These are phyloP conservation scores for Takifugu ocellatus DNA, from an alignment of 2,797 vertebrate species.

Conservation along the genomic window DNA sequence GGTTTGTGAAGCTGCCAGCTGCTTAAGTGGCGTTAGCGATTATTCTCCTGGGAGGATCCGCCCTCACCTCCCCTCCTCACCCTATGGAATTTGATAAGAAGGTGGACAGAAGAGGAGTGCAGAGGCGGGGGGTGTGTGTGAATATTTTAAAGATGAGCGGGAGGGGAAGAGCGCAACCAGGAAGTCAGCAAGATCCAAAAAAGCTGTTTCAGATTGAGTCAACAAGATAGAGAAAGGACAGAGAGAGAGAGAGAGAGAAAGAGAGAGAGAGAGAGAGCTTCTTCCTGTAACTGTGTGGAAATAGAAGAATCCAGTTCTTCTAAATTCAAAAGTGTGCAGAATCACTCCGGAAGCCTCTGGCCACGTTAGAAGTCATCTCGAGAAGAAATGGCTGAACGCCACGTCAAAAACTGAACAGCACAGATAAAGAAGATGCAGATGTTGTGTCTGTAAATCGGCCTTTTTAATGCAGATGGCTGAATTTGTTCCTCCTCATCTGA, in stretches of 20 bases:
- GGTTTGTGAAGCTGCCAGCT: not conserved
- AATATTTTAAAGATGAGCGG: constrained; percentile 24
- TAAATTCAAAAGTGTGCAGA: constrained; percentile 9
- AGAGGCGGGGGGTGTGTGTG: constrained; percentile 25
- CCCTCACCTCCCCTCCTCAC: constrained; percentile 50
- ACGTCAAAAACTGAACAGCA: not conserved
- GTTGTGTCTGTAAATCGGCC: not conserved
- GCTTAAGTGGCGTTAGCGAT: constrained; percentile 68
- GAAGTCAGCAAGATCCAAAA: constrained; percentile 61
- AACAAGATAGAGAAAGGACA: constrained; percentile 41
- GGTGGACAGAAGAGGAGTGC: constrained; percentile 45
- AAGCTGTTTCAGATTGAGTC: constrained; percentile 59
- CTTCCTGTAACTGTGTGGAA: constrained; percentile 30
- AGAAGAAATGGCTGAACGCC: not conserved
- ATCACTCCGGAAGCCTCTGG: constrained; percentile 11
- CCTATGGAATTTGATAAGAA: constrained; percentile 68
- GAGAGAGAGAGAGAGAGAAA: constrained; percentile 3
- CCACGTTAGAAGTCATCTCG: not conserved
- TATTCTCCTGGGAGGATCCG: constrained; percentile 63
- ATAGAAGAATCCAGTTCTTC: not conserved
- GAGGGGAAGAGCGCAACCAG: constrained; percentile 37
- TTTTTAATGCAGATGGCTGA: not conserved
- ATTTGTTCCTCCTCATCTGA: constrained; percentile 1
- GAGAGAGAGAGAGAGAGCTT: constrained; percentile 19
- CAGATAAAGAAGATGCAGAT: not conserved